Evolutionary conservation across 2,888 invertebrate species (phyloP).

Genomic region (Lottia scabra): DNA sequence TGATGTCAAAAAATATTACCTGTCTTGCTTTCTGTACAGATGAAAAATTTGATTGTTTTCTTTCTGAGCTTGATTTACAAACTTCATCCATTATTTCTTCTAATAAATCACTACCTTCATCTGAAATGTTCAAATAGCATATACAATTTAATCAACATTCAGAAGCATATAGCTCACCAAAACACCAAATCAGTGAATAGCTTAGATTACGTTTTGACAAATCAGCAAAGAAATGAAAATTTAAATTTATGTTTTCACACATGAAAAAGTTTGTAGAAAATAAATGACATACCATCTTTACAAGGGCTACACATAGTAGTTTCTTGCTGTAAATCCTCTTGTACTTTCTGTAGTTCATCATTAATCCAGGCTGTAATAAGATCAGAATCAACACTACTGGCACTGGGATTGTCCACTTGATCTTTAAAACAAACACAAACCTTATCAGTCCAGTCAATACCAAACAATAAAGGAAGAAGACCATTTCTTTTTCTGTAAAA

Average conservation of each 20-base stretch:
- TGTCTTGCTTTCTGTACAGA: background rate
- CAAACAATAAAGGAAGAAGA: too few species aligned
- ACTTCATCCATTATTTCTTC: conserved; percentile 20
- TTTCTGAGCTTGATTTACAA: background rate
- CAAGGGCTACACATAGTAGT: background rate
- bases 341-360: conserved; percentile 27
- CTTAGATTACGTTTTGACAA: too few species aligned
- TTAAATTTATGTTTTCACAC: too few species aligned
- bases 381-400: conserved; percentile 34
- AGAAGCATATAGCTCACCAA: too few species aligned
- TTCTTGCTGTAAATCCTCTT: conserved; percentile 13
- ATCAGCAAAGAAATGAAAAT: too few species aligned
- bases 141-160: too few species aligned
- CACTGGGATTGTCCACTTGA: background rate
- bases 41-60: background rate
- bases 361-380: conserved; percentile 28
- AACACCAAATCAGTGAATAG: too few species aligned
- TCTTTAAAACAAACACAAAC: too few species aligned
- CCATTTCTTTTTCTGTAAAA: too few species aligned
- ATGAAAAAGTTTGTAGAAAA: too few species aligned
- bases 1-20: background rate
- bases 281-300: background rate
- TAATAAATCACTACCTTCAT: conserved; percentile 5
- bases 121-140: background rate
- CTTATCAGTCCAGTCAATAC: too few species aligned